Percentiles rank a stretch among this genome's conserved stretches.
phyloP scores from a whole-genome alignment of 1,140 invertebrate genomes.

The Cydia amplana region DNA sequence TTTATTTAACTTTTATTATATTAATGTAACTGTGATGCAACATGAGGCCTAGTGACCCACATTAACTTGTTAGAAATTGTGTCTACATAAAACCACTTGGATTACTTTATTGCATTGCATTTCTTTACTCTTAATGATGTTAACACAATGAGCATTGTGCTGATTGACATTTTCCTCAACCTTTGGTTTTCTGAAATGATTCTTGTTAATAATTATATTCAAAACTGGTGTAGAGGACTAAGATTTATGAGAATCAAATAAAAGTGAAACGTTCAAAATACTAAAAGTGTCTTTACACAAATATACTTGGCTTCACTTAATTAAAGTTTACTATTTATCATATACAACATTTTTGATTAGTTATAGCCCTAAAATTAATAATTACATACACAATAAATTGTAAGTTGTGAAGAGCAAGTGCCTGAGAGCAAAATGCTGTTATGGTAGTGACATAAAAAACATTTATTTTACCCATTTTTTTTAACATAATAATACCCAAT shows the following conservation, averaged over 20 bases:
- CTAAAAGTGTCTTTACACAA: too few species aligned
- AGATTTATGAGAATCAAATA: too few species aligned
- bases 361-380: too few species aligned
- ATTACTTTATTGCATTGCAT: not conserved
- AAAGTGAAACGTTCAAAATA: too few species aligned
- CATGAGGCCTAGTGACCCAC: not conserved
- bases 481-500: too few species aligned
- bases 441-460: not conserved
- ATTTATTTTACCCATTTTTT: too few species aligned
- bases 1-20: not conserved
- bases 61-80: not conserved
- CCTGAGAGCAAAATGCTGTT: not conserved
- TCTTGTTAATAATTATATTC: not conserved
- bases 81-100: not conserved
- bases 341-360: too few species aligned
- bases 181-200: not conserved
- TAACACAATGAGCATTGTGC: not conserved
- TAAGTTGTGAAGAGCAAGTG: not conserved
- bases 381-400: too few species aligned
- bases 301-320: too few species aligned
- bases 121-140: not conserved
- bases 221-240: too few species aligned
- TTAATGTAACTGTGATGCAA: not conserved
- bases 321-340: too few species aligned
- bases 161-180: conserved; percentile 7